Evolutionary conservation across 2,888 invertebrate genomes (phyloP), one percentile per base, ranked within the genome.

Genomic region (Noctua janthina): DNA sequence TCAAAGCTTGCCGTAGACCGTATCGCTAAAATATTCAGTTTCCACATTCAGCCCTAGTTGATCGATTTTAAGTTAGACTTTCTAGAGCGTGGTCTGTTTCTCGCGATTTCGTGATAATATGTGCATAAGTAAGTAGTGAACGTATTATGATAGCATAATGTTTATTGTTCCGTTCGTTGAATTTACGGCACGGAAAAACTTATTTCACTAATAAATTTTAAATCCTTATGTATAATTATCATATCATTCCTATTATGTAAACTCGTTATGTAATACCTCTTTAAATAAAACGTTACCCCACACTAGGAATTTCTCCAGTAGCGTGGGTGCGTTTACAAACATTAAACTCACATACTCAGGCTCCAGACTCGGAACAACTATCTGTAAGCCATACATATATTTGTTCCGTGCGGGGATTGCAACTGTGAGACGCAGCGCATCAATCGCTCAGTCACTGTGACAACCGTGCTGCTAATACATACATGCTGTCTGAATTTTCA

Each of bases 21-120:
- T 20, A 8, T 20, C 29, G 23, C 35, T 46, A 10, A 35, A 71
- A 35, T 72, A 35, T 35, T 64, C 29, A 64, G 62, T 29, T 29
- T 39, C 20, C 15, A 29, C 62, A 15, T 62, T 62, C 13, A 59
- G 7, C 29, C 1, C 2, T 62, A 29, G 62, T 59, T 59, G n/a
- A 59, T n/a, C 10, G 56, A 59, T n/a, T 59, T 11, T 59, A 62
- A 62, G 29, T 59, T 29, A 29, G 15, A 62, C 29, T 62, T 59
- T 56, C 29, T n/a, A 6, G 7, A 13, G 15, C 8, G 13, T 59
- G n/a, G 11, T 62, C 54, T 23, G 54, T 71, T 35, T 71, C 23
- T 39, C 54, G 11, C 67, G 73, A 81, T 86, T 78, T 43, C 75
- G 78, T 86, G 73, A 39, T 72, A 51, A 46, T 71, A 75, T 73